phyloP scores from a whole-genome alignment of 1,140 invertebrate genomes.

The Chlorops oryzae region DNA sequence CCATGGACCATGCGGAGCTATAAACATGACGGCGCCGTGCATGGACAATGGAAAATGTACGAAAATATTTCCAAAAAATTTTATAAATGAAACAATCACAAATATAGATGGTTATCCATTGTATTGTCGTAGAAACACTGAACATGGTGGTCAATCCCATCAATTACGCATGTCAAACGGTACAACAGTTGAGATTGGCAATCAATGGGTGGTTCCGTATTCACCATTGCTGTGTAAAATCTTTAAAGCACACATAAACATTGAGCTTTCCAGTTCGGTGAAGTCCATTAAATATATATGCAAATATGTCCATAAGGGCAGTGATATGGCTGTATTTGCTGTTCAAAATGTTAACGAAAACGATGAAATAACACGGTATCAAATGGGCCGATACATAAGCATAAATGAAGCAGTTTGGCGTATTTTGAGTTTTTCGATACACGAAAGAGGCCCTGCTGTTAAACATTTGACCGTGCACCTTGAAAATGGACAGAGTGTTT shows the following conservation, averaged over 20 bases:
- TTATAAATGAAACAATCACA: conserved; percentile 22
- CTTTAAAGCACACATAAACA: conserved; percentile 49
- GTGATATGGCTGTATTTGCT: conserved; percentile 32
- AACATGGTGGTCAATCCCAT: conserved; percentile 20
- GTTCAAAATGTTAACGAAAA: conserved; percentile 32
- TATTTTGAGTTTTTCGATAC: too few species aligned
- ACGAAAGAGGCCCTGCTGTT: too few species aligned
- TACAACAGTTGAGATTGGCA: conserved; percentile 11
- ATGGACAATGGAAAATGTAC: conserved; percentile 35
- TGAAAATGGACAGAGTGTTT: conserved; percentile 43
- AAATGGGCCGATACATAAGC: too few species aligned
- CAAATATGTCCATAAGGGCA: conserved; percentile 49
- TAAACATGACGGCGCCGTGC: conserved; percentile 30
- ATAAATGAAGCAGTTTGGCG: too few species aligned
- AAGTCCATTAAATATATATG: conserved; percentile 47
- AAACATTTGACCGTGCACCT: conserved; percentile 47
- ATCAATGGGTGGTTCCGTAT: conserved; percentile 16
- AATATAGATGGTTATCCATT: conserved; percentile 47
- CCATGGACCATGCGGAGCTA: conserved; percentile 51
- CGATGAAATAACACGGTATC: too few species aligned
- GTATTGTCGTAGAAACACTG: conserved; percentile 26
- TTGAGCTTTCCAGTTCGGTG: conserved; percentile 44
- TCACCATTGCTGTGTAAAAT: conserved; percentile 16
- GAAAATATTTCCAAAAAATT: conserved; percentile 27
- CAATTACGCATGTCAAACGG: conserved; percentile 21